Conservation (phyloP, 2,888 invertebrate genomes). For the Machimus rusticus region DNA sequence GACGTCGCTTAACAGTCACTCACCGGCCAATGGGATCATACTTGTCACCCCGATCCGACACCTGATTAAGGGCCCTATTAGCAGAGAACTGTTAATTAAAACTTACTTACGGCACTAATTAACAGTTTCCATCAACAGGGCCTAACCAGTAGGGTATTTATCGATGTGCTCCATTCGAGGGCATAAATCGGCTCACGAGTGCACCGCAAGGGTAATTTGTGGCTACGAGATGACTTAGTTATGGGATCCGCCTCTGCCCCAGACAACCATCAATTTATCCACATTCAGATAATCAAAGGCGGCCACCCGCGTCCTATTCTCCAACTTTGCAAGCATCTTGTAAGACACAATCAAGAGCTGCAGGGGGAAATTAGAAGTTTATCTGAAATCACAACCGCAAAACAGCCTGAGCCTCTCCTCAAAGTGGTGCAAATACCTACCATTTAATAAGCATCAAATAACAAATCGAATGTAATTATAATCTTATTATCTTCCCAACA, state of each 20-base stretch:
- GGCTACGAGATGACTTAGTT: slow-evolving; percentile 42
- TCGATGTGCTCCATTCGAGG: background rate
- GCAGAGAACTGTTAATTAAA: slow-evolving; percentile 34
- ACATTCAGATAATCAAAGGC: background rate
- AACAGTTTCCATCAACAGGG: slow-evolving; percentile 30
- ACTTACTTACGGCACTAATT: slow-evolving; percentile 36
- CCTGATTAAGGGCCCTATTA: slow-evolving; percentile 18
- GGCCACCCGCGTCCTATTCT: background rate
- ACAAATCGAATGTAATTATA: background rate
- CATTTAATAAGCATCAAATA: background rate
- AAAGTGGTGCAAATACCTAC: background rate
- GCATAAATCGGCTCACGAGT: slow-evolving; percentile 36
- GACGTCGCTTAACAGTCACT: background rate
- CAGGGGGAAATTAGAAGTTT: slow-evolving; percentile 22
- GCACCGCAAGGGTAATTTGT: slow-evolving; percentile 45
- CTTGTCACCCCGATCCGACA: slow-evolving; percentile 1
- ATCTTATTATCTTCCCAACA: no score
- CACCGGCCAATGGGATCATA: slow-evolving; percentile 9
- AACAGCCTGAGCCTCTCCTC: background rate
- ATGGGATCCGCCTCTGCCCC: slow-evolving; percentile 1
- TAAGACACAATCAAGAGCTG: background rate
- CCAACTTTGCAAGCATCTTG: background rate
- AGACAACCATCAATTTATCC: background rate
- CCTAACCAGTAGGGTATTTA: background rate
- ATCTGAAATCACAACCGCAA: background rate